Evolutionary conservation across 2,797 vertebrate genomes (phyloP), one percentile per base, ranked within the genome.

Genomic region (Poecilia wingei): DNA sequence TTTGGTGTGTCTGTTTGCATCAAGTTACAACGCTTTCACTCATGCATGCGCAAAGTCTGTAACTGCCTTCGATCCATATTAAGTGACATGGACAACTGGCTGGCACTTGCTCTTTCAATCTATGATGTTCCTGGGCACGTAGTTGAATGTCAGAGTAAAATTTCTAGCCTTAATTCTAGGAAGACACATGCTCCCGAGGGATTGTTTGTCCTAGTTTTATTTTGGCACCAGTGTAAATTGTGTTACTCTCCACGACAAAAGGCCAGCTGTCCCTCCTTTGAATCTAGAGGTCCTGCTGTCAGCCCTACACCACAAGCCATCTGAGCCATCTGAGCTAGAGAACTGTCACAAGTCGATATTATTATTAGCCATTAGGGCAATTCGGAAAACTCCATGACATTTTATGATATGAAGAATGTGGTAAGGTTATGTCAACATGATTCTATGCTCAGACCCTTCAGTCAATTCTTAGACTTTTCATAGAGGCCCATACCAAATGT

Each of bases 191-290:
- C 68, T 47, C 78, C 78, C 25, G 39, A 74, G 72, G 78, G 72
- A 74, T 75, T 57, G 47, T 31, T 69, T 79, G 78, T 69, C 78
- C 72, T 36, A 57, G 72, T 79, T 79, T 69, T 45, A 68, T 79
- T 79, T 79, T 73, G 71, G 46, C 25, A 39, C 61, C n/a, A 39
- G 59, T 33, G 51, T 57, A 77, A 71, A 55, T 25, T 71, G 68
- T 45, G 68, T 45, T 71, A 71, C 53, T 70, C 51, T 20, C 64
- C 25, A 46, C 39, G 25, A 74, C 61, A 69, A 79, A 46, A 79
- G 47, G 61, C 72, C 72, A 79, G 72, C 47, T 79, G 72, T 69
- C 78, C 61, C 61, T 57, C 61, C 33, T 45, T 55, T 61, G 59
- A 33, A 45, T 74, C 14, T 69, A 14, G 39, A 69, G 45, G 39